These are phyloP conservation scores for Eristalis tenax DNA, from an alignment of 2,888 invertebrate genomes.

Conservation along the genomic window DNA sequence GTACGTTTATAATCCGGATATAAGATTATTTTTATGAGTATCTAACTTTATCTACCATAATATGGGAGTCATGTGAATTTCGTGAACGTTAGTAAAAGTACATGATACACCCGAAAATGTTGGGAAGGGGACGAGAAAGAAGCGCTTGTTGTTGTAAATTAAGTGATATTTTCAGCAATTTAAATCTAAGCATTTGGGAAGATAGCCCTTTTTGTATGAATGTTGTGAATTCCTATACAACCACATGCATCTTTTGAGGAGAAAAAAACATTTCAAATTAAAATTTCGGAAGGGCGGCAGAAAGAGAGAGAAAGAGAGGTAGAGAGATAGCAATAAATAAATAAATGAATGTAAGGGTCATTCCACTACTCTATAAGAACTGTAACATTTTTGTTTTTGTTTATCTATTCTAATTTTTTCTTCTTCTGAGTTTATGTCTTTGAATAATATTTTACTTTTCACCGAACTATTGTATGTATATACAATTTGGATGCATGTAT, in stretches of 20 bases:
- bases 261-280: background rate
- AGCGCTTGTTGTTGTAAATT: conserved; percentile 5
- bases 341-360: background rate
- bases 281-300: background rate
- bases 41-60: conserved; percentile 26
- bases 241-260: conserved; percentile 26
- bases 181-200: conserved; percentile 23
- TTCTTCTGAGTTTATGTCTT: background rate
- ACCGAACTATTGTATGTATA: background rate
- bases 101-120: background rate
- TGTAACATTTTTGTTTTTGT: conserved; percentile 28
- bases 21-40: conserved; percentile 38
- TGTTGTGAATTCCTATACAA: conserved; percentile 22
- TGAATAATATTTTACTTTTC: background rate
- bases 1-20: conserved; percentile 37
- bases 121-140: conserved; percentile 7
- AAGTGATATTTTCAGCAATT: conserved; percentile 30
- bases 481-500: conserved; percentile 16
- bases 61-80: background rate
- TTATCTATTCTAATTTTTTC: conserved; percentile 4
- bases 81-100: background rate
- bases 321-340: background rate
- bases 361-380: conserved; percentile 24
- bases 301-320: background rate
- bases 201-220: background rate